These are phyloP conservation scores for Oncorhynchus mykiss DNA, from an alignment of 2,113 vertebrate species.

Conservation along the genomic window DNA sequence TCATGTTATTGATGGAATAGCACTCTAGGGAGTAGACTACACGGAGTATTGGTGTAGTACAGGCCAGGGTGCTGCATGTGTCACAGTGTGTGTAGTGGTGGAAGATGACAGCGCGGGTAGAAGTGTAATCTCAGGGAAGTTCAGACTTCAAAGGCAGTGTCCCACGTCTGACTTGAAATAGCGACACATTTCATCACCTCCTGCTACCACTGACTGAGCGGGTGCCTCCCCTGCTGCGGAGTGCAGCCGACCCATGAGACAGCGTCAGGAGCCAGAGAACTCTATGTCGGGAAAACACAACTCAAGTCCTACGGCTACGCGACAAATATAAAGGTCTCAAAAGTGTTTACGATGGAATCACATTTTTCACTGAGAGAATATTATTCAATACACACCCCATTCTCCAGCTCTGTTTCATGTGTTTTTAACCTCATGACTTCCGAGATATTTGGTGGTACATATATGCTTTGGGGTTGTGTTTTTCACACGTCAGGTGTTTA, in stretches of 20 bases:
- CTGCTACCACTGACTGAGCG: neutral
- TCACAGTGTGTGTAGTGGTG: neutral
- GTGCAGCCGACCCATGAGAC: too few relatives aligned
- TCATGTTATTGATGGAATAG: conserved; percentile 13
- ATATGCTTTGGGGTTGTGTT: neutral
- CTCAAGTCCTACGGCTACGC: neutral
- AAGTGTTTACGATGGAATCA: neutral
- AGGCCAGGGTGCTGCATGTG: too few relatives aligned
- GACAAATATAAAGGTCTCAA: neutral
- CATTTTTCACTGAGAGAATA: neutral
- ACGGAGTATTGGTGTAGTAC: too few relatives aligned
- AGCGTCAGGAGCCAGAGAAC: too few relatives aligned
- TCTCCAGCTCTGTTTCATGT: neutral
- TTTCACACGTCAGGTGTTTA: conserved; percentile 5
- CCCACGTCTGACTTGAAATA: conserved; percentile 43
- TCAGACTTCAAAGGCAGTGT: conserved; percentile 41
- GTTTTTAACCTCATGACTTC: neutral
- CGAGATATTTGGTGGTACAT: too few relatives aligned
- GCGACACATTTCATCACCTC: conserved; percentile 44
- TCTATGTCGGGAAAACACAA: neutral
- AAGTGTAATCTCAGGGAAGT: conserved; percentile 46
- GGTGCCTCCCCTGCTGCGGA: neutral
- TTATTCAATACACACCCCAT: neutral
- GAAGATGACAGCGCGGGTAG: conserved; percentile 44
- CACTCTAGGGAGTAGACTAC: neutral